A percentile compares a stretch with the other conserved stretches of the same genome.
Conservation (phyloP, 1,140 invertebrate genomes). For the Drosophila persimilis region DNA sequence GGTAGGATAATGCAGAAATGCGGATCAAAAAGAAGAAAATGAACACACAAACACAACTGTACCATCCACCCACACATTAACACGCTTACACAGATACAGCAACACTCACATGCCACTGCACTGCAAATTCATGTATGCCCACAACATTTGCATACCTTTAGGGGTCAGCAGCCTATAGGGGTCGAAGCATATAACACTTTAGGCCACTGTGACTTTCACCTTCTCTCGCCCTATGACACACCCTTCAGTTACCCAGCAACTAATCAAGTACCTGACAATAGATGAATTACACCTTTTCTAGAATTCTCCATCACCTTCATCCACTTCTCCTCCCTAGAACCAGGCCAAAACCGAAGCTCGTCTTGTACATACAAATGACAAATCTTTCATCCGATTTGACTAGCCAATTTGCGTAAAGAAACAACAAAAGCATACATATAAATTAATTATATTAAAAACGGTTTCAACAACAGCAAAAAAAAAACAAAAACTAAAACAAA, state of each 20-base stretch:
- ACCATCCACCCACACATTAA: slow-evolving; percentile 2
- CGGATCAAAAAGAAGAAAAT: neutral
- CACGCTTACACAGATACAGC: neutral
- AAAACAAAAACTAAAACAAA: slow-evolving; percentile 24
- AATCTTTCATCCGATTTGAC: slow-evolving; percentile 22
- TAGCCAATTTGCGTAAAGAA: slow-evolving; percentile 42
- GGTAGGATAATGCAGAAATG: slow-evolving; percentile 40
- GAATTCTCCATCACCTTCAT: slow-evolving; percentile 11
- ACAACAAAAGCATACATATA: slow-evolving; percentile 16
- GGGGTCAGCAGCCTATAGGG: neutral
- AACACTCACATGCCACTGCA: slow-evolving; percentile 18
- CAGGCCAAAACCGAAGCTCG: slow-evolving; percentile 19
- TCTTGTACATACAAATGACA: slow-evolving; percentile 56
- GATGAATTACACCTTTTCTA: slow-evolving; percentile 46
- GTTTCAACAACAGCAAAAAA: slow-evolving; percentile 63
- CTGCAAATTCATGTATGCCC: slow-evolving; percentile 48
- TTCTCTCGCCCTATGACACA: slow-evolving; percentile 7
- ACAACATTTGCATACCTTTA: slow-evolving; percentile 40
- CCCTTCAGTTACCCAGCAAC: slow-evolving; percentile 40
- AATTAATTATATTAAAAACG: slow-evolving; percentile 56
- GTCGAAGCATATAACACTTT: neutral
- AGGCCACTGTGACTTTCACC: slow-evolving; percentile 1
- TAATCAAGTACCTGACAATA: slow-evolving; percentile 82
- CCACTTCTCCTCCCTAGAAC: neutral
- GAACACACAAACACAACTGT: slow-evolving; percentile 23